Base-by-base conservation (phyloP, 2,113 vertebrate species). In the Athene cunicularia region DNA sequence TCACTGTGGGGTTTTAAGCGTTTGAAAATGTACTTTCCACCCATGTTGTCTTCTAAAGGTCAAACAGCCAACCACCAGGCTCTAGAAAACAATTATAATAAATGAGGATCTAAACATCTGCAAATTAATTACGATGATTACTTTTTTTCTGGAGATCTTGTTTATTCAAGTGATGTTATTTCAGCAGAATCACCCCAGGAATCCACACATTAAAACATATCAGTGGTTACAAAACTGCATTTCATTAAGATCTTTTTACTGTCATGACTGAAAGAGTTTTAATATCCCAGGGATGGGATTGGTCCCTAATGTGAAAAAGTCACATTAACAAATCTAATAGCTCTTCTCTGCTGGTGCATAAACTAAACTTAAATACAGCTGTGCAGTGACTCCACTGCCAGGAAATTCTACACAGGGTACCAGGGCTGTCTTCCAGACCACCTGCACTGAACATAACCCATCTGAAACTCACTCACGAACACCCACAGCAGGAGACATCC, bases 401-500 rank as follows among this genome's bases (percentile, higher is more conserved):
- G 39, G 39, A 5, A 37, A 21, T 2, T 5, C 60, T 5, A 18
- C 2, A 4, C 1, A 18, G 45, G 15, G 11, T 1, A 2, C 2
- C 10, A 23, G 41, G 6, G 43, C 55, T 12, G 41, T 8, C 14
- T n/a, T 53, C 35, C 2, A 13, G 27, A 53, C 19, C 20, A 11
- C 45, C 27, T 20, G 4, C 43, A 19, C 33, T 4, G 30, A 21
- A 6, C 11, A 14, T 2, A 27, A 9, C 19, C 20, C 0, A 33
- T 5, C 26, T 8, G 9, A 17, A 50, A 9, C 22, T 21, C 41
- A 4, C 74, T 33, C 23, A 3, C 0, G 1, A 23, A 4, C n/a
- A 32, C 0, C 21, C 30, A 5, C 28, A 3, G 21, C 0, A 23
- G 32, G 7, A 15, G 11, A 18, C 3, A 1, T 1, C 32, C 12